These are phyloP conservation scores for Epistrophe grossulariae DNA, from an alignment of 2,888 invertebrate genomes.

Conservation along the genomic window DNA sequence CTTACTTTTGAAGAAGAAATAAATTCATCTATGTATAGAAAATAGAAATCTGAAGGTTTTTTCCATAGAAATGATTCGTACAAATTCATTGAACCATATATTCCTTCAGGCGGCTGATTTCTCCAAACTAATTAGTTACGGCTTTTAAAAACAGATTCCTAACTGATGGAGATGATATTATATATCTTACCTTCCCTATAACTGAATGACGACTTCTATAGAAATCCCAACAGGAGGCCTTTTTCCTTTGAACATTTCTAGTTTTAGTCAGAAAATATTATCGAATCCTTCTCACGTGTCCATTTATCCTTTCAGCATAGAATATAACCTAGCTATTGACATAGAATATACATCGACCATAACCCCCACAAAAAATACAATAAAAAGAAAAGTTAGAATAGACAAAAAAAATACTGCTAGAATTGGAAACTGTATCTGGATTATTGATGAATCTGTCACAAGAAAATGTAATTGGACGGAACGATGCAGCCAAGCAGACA, in stretches of 20 bases:
- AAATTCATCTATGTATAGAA: neutral
- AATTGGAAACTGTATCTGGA: conserved; percentile 77
- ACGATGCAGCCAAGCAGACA: conserved; percentile 77
- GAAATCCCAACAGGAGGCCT: conserved; percentile 4
- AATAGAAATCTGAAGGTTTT: neutral
- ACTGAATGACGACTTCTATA: neutral
- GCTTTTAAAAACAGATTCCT: conserved; percentile 35
- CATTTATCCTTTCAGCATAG: conserved; percentile 42
- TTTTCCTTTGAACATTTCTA: conserved; percentile 37
- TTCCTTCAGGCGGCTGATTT: neutral
- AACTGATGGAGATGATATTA: conserved; percentile 14
- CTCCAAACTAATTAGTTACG: conserved; percentile 52
- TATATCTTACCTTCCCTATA: neutral
- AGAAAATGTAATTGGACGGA: conserved; percentile 77
- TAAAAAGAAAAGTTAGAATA: conserved; percentile 20
- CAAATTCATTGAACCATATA: conserved; percentile 29
- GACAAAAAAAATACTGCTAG: conserved; percentile 22
- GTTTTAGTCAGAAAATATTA: conserved; percentile 28
- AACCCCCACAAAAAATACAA: conserved; percentile 4
- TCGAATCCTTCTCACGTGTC: conserved; percentile 54
- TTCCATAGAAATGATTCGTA: neutral
- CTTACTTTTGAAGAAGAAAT: neutral
- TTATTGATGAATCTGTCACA: conserved; percentile 77
- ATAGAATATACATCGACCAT: conserved; percentile 32
- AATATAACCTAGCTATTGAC: conserved; percentile 11